A percentile compares a stretch with the other conserved stretches of the same genome.
phyloP scores from a whole-genome alignment of 2,797 vertebrate genomes.

The Taeniopygia guttata region DNA sequence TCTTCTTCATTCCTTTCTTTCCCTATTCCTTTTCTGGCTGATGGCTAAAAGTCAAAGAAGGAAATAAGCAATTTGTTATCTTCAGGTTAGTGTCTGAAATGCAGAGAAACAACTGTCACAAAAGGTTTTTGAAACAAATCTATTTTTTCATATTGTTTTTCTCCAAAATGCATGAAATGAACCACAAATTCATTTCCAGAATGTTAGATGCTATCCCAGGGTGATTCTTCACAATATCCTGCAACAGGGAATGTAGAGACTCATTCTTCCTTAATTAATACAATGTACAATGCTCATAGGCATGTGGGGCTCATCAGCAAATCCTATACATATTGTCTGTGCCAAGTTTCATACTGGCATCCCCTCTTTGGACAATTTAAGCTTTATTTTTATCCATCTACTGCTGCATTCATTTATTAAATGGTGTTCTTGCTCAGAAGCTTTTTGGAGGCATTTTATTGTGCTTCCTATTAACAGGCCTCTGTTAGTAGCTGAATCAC shows the following conservation, averaged over 20 bases:
- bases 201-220: conserved; percentile 43
- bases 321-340: conserved; percentile 1
- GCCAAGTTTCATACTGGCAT: conserved; percentile 20
- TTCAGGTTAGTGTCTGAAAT: background rate
- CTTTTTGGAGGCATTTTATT: background rate
- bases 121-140: background rate
- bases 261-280: conserved; percentile 56
- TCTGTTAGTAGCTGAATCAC: conserved; percentile 17
- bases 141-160: background rate
- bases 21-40: background rate
- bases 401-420: conserved; percentile 48
- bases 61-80: conserved; percentile 2
- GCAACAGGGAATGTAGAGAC: conserved; percentile 8
- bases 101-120: background rate
- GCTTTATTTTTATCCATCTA: conserved; percentile 24
- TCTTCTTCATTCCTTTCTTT: background rate
- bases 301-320: conserved; percentile 34
- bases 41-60: background rate
- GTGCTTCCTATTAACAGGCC: background rate
- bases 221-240: conserved; percentile 50
- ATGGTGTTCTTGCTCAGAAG: background rate
- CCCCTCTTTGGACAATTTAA: background rate
- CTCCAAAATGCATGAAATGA: conserved; percentile 19
- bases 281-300: background rate
- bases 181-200: conserved; percentile 54